These are phyloP conservation scores for Lipophrys pholis DNA, from an alignment of 2,113 vertebrate genomes.

Conservation along the genomic window DNA sequence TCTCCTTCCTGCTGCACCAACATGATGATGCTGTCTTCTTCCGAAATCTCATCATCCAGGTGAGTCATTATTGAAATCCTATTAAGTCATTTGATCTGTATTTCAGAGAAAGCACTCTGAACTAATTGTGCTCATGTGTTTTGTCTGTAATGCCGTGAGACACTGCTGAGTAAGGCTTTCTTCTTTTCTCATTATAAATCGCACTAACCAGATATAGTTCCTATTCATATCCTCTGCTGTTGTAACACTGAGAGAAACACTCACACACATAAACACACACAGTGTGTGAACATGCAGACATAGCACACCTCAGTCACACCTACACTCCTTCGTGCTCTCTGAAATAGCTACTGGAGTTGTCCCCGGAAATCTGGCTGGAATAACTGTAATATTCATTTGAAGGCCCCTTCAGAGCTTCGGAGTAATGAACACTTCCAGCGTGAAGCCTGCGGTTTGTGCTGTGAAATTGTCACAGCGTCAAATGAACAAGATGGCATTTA, in stretches of 20 bases:
- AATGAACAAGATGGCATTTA: conserved; percentile 47
- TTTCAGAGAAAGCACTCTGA: conserved; percentile 7
- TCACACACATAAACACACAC: conserved; percentile 17
- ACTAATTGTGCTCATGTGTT: conserved; percentile 12
- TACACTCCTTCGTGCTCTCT: conserved; percentile 33
- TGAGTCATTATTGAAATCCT: conserved; percentile 62
- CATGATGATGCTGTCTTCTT: conserved; percentile 4
- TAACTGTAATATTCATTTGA: conserved; percentile 67
- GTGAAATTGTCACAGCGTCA: conserved; percentile 42
- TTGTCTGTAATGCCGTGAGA: not conserved
- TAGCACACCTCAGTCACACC: conserved; percentile 40
- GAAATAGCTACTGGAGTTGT: conserved; percentile 30
- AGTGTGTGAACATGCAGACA: conserved; percentile 30
- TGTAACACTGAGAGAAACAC: conserved; percentile 1
- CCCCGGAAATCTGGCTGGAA: conserved; percentile 54
- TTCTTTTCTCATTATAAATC: not conserved
- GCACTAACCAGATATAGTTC: conserved; percentile 4
- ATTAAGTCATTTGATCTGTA: conserved; percentile 20
- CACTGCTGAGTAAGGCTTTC: not conserved
- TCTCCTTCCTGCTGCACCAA: conserved; percentile 8
- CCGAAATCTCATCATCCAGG: conserved; percentile 63
- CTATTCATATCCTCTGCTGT: conserved; percentile 8
- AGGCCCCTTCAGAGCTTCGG: conserved; percentile 45
- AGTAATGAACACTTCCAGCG: conserved; percentile 56
- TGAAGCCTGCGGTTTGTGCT: conserved; percentile 29